These are phyloP conservation scores for Toxotes chatareus DNA, from an alignment of 2,113 vertebrate genomes.

Conservation along the genomic window DNA sequence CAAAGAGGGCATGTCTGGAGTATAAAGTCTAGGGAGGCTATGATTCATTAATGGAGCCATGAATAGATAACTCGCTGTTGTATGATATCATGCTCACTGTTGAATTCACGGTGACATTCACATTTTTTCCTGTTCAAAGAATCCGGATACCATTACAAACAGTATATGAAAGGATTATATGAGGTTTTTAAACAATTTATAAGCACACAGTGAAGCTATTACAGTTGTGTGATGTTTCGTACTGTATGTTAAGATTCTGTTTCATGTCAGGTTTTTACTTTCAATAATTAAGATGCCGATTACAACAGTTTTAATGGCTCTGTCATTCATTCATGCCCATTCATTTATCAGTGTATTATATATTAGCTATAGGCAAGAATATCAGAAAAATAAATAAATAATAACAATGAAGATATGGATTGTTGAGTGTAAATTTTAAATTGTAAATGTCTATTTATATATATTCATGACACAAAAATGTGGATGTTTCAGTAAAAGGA, in stretches of 20 bases:
- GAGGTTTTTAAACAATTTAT: constrained; percentile 70
- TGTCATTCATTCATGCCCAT: background rate
- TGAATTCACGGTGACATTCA: constrained; percentile 69
- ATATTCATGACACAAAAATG: no score
- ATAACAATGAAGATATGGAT: no score
- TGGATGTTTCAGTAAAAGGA: no score
- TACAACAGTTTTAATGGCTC: background rate
- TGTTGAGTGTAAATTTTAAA: no score
- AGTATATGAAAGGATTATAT: constrained; percentile 53
- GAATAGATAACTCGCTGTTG: constrained; percentile 78
- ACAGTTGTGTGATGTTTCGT: constrained; percentile 2
- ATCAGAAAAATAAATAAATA: no score
- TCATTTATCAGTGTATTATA: background rate
- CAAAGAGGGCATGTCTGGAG: constrained; percentile 79
- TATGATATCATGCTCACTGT: constrained; percentile 75
- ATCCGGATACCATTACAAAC: constrained; percentile 58
- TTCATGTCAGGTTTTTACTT: constrained; percentile 23
- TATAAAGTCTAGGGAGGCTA: constrained; percentile 78
- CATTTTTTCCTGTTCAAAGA: constrained; percentile 63
- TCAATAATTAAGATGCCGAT: constrained; percentile 40
- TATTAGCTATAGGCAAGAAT: no score
- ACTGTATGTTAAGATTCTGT: constrained; percentile 12
- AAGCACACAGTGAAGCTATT: constrained; percentile 24
- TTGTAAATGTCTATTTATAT: no score
- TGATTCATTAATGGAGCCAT: constrained; percentile 84